Evolutionary conservation across 2,888 invertebrate genomes (phyloP).

Genomic region (Apamea anceps): DNA sequence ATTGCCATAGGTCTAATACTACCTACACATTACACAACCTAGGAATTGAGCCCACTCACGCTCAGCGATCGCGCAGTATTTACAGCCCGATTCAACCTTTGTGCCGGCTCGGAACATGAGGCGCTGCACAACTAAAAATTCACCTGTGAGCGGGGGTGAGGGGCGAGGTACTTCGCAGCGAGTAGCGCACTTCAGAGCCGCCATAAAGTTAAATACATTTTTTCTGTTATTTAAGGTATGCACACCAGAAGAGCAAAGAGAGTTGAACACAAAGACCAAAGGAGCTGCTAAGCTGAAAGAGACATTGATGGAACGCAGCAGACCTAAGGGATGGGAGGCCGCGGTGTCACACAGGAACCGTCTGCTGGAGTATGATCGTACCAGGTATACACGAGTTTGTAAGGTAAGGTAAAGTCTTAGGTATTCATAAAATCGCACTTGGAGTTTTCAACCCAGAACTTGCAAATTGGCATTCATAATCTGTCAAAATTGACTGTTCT

Average conservation of each 20-base stretch:
- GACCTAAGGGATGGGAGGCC: slow-evolving; percentile 91
- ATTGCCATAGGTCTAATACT: neutral
- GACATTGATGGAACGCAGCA: slow-evolving; percentile 91
- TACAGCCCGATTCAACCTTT: neutral
- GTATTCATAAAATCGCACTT: neutral
- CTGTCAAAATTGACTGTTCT: neutral
- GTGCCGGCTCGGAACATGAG: neutral
- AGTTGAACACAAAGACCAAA: slow-evolving; percentile 92
- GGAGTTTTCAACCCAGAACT: neutral
- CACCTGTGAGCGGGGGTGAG: neutral
- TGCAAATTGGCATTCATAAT: neutral
- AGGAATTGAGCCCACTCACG: neutral
- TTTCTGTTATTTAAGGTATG: slow-evolving; percentile 89
- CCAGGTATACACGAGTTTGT: slow-evolving; percentile 68
- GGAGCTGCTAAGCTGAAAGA: slow-evolving; percentile 92
- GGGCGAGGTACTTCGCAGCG: neutral
- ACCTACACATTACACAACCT: no score
- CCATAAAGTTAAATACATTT: neutral
- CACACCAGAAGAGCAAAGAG: slow-evolving; percentile 92
- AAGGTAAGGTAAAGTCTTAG: neutral
- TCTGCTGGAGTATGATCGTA: slow-evolving; percentile 95
- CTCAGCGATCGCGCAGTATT: neutral
- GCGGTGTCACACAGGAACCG: slow-evolving; percentile 95
- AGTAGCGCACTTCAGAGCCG: neutral
- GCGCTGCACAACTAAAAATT: neutral